These are phyloP conservation scores for Hycleus phaleratus DNA, from an alignment of 1,140 invertebrate species.

Conservation along the genomic window DNA sequence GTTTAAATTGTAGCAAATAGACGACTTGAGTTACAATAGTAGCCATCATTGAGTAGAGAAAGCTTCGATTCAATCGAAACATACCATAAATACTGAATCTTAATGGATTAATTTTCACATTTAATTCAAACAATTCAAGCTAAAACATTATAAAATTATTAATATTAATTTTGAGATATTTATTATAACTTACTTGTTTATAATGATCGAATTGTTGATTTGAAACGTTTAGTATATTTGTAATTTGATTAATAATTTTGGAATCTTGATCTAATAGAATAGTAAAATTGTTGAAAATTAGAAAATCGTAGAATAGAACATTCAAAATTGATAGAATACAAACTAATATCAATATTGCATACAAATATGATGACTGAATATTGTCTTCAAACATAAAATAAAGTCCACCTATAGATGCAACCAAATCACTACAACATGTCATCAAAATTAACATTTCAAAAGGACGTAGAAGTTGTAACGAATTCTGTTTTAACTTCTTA, in stretches of 20 bases:
- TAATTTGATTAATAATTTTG: too few relatives aligned
- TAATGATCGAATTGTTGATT: too few relatives aligned
- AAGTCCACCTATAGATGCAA: background rate
- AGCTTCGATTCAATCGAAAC: background rate
- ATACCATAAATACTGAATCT: background rate
- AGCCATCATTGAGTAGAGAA: background rate
- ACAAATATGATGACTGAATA: too few relatives aligned
- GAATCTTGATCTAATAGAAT: too few relatives aligned
- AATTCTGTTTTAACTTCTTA: background rate
- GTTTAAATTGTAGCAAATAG: constrained; percentile 1
- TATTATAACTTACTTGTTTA: background rate
- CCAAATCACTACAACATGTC: background rate
- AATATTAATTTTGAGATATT: too few relatives aligned
- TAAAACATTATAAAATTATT: background rate
- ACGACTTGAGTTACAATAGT: background rate
- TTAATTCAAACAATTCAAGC: background rate
- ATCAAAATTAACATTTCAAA: constrained; percentile 2
- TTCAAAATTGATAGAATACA: too few relatives aligned
- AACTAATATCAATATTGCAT: too few relatives aligned
- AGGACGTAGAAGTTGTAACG: background rate
- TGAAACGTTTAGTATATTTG: too few relatives aligned
- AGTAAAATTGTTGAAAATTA: too few relatives aligned
- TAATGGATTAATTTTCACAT: background rate
- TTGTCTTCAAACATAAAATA: too few relatives aligned
- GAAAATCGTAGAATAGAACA: too few relatives aligned